phyloP scores from a whole-genome alignment of 1,140 invertebrate genomes.

The Drosophila tani region DNA sequence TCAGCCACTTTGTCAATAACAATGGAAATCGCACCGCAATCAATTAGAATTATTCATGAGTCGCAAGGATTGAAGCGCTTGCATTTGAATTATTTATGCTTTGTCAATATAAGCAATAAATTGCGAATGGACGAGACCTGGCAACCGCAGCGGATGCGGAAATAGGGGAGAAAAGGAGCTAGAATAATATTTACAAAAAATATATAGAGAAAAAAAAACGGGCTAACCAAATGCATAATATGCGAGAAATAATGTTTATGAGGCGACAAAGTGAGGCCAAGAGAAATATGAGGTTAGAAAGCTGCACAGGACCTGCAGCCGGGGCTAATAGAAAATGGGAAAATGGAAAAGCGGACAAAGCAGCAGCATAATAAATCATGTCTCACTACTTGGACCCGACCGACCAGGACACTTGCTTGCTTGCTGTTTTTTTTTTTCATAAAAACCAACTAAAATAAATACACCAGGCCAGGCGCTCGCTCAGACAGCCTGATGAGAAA shows the following conservation, averaged over 20 bases:
- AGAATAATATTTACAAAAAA: slow-evolving; percentile 38
- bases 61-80: slow-evolving; percentile 26
- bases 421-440: slow-evolving; percentile 26
- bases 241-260: slow-evolving; percentile 20
- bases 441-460: slow-evolving; percentile 53
- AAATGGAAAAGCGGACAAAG: slow-evolving; percentile 40
- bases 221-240: slow-evolving; percentile 25
- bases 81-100: slow-evolving; percentile 48
- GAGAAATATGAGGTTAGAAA: slow-evolving; percentile 18
- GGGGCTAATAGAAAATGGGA: slow-evolving; percentile 50
- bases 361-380: slow-evolving; percentile 54
- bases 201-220: slow-evolving; percentile 16
- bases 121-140: slow-evolving; percentile 13
- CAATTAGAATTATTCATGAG: slow-evolving; percentile 48
- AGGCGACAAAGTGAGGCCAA: slow-evolving; percentile 26
- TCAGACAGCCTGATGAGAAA: slow-evolving; percentile 51
- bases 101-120: slow-evolving; percentile 35
- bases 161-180: background rate
- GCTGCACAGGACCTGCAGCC: slow-evolving; percentile 24
- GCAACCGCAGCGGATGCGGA: background rate
- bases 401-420: slow-evolving; percentile 35
- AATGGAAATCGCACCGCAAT: background rate
- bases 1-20: background rate
- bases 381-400: slow-evolving; percentile 38
- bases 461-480: slow-evolving; percentile 1